phyloP scores from a whole-genome alignment of 2,797 vertebrate species.

The Sebastes wilsoni region DNA sequence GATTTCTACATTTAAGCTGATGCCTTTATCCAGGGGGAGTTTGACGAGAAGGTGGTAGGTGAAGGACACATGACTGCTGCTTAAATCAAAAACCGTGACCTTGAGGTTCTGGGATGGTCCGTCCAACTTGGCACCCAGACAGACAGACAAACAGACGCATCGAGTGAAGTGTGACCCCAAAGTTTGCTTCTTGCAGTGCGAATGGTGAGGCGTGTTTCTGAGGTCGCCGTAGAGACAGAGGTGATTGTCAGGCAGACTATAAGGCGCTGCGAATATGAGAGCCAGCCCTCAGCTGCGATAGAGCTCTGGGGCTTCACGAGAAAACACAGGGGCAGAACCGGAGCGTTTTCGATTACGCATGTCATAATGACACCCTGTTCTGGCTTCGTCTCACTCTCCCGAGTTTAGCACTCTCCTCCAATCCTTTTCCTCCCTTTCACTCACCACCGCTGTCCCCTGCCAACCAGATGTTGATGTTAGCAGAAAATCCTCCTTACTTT shows the following conservation, averaged over 20 bases:
- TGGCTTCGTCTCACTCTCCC: constrained; percentile 38
- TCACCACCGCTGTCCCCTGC: constrained; percentile 58
- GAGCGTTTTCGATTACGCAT: constrained; percentile 55
- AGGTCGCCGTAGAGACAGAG: constrained; percentile 50
- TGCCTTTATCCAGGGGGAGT: background rate
- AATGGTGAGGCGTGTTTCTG: constrained; percentile 28
- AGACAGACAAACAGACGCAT: constrained; percentile 26
- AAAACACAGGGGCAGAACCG: constrained; percentile 59
- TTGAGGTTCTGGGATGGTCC: constrained; percentile 34
- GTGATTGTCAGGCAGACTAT: constrained; percentile 63
- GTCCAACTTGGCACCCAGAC: constrained; percentile 11
- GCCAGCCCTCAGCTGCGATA: constrained; percentile 53
- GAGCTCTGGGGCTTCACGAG: constrained; percentile 58
- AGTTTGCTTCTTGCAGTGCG: constrained; percentile 1
- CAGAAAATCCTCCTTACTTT: constrained; percentile 58
- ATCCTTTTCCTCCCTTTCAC: constrained; percentile 49
- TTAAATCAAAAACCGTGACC: constrained; percentile 38
- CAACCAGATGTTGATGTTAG: constrained; percentile 76
- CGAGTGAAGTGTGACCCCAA: constrained; percentile 14
- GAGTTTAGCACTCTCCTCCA: constrained; percentile 44
- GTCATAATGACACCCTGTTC: constrained; percentile 72
- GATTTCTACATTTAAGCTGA: constrained; percentile 4
- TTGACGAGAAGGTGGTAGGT: background rate
- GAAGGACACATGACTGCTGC: constrained; percentile 1
- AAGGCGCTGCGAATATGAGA: constrained; percentile 54